Evolutionary conservation across 2,888 invertebrate species (phyloP), one percentile per base, ranked within the genome.

Genomic region (Hemistola chrysoprasaria): DNA sequence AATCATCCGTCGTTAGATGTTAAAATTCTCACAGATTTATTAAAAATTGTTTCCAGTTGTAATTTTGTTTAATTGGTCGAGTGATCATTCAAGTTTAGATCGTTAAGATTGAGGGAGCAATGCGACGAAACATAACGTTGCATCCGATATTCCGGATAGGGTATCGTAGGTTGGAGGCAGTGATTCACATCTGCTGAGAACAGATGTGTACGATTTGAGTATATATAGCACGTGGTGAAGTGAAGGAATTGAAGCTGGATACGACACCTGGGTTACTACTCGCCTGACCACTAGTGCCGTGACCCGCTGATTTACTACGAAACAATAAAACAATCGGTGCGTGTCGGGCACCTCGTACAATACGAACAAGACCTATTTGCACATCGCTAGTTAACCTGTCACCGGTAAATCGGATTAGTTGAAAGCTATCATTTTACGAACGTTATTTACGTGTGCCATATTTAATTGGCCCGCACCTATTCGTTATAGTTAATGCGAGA

Each of bases 401-500:
- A 45, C 47, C 56, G 45, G 52, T 30, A 35, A 44, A 37, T 64
- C 48, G 57, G 56, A 71, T 71, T 68, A 70, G 63, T 63, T 64
- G 50, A 74, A 72, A 72, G 70, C 66, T 65, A 71, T 74, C 56
- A 67, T 67, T 73, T 73, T 66, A 71, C 66, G 62, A 70, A 56
- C 59, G 54, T 75, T 71, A 79, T 79, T 78, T 77, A 78, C 77
- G 68, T 73, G 71, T 76, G 64, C 74, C 67, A 74, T 76, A 78
- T 76, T 77, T 77, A 81, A 82, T 81, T 81, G 80, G 74, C 62
- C 64, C 55, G 63, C 70, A 69, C 68, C 73, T 80, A 79, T 78
- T 77, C 70, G 71, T 73, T 76, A 75, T 69, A 69, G 68, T 73
- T 72, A 75, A 77, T 75, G 65, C 65, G 65, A 72, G 62, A 50